Base-by-base conservation (phyloP, 1,140 invertebrate genomes). In the Atta colombica region DNA sequence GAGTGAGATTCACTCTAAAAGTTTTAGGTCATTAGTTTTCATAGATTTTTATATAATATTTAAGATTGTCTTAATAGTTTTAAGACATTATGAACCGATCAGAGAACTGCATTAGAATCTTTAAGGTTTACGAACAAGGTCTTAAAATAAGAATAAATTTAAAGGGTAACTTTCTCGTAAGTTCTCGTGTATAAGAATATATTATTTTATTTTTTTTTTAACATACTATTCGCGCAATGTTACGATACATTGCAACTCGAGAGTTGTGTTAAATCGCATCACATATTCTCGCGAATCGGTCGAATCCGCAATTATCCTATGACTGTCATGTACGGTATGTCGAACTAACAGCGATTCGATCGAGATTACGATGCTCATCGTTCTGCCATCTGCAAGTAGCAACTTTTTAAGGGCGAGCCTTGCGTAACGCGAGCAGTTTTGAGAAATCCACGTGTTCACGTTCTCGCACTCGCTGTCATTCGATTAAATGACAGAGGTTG, bases 331-430 rank as follows among this genome's bases (percentile, higher is more conserved):
- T 51, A 18, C 60, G 49, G 18, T 28, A 14, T 49, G 60, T 66
- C 77, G 45, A 60, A 60, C 53, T n/a, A 21, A 21, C 35, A 16
- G 6, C 66, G 53, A 61, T 61, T 74, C 68, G 80, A 84, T 84
- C 58, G 39, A 21, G 68, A 82, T 72, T 60, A 21, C 45, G n/a
- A 72, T 58, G 35, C 21, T 74, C 55, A 75, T 84, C 39, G 68
- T 55, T 53, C 68, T 31, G 31, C 28, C 65, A 53, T 58, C 35
- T 8, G 14, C 21, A 31, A 18, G 25, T 21, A 45, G 55, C n/a
- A 31, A 84, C 25, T 75, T 84, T 84, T 84, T 69, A 84, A 84
- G 69, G 78, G 51, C 66, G 51, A 75, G 1, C 7, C 53, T 74
- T 74, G 68, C 53, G 25, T 74, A 75, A 61, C 18, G 39, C 7